Percentiles rank a stretch among this genome's conserved stretches.
phyloP scores from a whole-genome alignment of 2,797 vertebrate genomes.

The Tokudaia tokunoshimensis region DNA sequence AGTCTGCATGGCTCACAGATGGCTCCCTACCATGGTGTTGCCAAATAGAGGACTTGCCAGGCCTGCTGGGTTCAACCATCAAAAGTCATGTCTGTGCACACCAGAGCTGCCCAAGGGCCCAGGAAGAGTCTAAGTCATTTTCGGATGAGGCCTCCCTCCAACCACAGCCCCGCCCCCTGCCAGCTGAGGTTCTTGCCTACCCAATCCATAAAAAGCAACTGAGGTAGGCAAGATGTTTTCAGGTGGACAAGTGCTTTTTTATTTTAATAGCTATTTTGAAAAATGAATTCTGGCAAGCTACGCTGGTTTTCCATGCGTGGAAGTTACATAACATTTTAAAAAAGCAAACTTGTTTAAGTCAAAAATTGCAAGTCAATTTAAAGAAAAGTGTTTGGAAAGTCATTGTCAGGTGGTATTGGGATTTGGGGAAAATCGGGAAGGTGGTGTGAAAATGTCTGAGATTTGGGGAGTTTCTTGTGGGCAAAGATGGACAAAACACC shows the following conservation, averaged over 20 bases:
- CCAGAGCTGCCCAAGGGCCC: constrained; percentile 4
- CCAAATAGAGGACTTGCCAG: constrained; percentile 79
- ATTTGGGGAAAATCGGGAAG: constrained; percentile 15
- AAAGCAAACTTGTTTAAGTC: constrained; percentile 70
- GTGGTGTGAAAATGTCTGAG: not conserved
- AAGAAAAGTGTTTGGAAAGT: constrained; percentile 70
- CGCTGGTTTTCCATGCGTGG: constrained; percentile 18
- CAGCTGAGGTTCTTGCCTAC: constrained; percentile 30
- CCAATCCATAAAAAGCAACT: constrained; percentile 60
- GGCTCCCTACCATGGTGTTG: constrained; percentile 78
- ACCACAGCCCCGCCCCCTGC: not conserved
- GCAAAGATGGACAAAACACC: not conserved
- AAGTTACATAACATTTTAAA: constrained; percentile 75
- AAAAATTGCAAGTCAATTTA: constrained; percentile 64
- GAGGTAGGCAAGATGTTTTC: constrained; percentile 70
- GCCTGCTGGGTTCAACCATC: constrained; percentile 46
- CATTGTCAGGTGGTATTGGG: constrained; percentile 36
- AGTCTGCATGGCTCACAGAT: constrained; percentile 70
- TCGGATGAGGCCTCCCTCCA: not conserved
- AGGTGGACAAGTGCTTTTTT: constrained; percentile 76
- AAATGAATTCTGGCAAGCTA: constrained; percentile 75
- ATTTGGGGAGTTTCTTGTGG: not conserved
- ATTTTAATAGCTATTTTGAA: constrained; percentile 75
- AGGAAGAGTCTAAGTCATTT: constrained; percentile 58
- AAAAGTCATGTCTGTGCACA: constrained; percentile 63